Percentiles rank a stretch among this genome's conserved stretches.
Evolutionary conservation across 2,113 vertebrate genomes (phyloP).

Genomic region (Forbesichthys agassizii): DNA sequence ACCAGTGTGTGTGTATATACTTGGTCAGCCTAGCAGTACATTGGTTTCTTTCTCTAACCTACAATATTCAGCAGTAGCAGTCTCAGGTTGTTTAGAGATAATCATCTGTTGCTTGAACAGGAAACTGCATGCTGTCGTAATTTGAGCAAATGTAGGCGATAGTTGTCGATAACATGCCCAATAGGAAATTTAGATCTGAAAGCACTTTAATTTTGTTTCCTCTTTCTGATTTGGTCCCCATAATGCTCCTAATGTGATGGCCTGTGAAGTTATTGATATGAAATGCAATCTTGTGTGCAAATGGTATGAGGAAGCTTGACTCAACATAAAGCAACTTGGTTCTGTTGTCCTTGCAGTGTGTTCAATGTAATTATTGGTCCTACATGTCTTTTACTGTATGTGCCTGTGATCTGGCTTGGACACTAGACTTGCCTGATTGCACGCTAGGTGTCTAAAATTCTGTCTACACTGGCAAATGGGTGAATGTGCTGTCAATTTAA

Average conservation of each 20-base stretch:
- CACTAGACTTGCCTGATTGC: neutral
- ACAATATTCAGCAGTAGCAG: too few species aligned
- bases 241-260: neutral
- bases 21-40: neutral
- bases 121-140: too few species aligned
- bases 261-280: neutral
- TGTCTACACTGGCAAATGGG: too few species aligned
- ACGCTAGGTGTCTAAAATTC: too few species aligned
- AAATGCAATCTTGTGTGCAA: neutral
- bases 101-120: too few species aligned
- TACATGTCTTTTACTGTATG: neutral
- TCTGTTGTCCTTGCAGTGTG: neutral
- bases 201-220: neutral
- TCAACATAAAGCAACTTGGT: neutral
- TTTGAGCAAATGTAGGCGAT: too few species aligned
- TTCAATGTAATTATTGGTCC: neutral
- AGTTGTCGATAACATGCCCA: neutral
- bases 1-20: neutral
- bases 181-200: neutral
- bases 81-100: too few species aligned
- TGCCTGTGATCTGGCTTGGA: neutral
- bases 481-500: constrained; percentile 51
- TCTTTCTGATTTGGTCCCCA: neutral
- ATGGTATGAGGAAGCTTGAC: neutral
- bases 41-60: neutral